These are phyloP conservation scores for Chionomys nivalis DNA, from an alignment of 2,113 vertebrate species.

Conservation along the genomic window DNA sequence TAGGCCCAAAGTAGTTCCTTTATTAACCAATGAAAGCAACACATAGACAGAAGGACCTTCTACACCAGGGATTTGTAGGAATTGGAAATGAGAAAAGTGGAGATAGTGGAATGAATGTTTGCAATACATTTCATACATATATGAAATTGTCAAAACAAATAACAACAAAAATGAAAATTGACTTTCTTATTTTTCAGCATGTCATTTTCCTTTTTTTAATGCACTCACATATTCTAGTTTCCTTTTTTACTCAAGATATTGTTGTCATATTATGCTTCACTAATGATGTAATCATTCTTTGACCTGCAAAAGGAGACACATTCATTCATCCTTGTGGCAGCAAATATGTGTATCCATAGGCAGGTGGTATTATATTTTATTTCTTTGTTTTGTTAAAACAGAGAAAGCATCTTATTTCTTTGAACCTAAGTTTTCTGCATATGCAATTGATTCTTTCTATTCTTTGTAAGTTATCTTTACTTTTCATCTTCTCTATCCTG, in stretches of 20 bases:
- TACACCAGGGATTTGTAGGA: not conserved
- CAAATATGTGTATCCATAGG: not conserved
- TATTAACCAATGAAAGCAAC: too few relatives aligned
- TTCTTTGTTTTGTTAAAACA: constrained; percentile 6
- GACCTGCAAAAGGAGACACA: not conserved
- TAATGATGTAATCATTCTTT: not conserved
- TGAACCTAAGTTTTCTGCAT: not conserved
- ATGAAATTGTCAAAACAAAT: not conserved
- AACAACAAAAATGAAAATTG: not conserved
- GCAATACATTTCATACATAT: not conserved
- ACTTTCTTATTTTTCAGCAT: not conserved
- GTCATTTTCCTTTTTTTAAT: not conserved
- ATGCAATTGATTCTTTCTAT: not conserved
- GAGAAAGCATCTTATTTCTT: not conserved
- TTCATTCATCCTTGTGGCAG: not conserved
- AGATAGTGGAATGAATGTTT: not conserved
- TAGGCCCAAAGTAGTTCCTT: too few relatives aligned
- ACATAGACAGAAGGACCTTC: too few relatives aligned
- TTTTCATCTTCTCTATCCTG: not conserved
- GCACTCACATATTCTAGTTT: not conserved
- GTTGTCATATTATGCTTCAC: not conserved
- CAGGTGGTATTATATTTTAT: not conserved
- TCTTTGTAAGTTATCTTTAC: constrained; percentile 11
- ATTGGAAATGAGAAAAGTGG: not conserved
- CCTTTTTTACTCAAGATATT: not conserved